Conservation (phyloP, 1,140 invertebrate genomes). For the Mercenaria mercenaria region DNA sequence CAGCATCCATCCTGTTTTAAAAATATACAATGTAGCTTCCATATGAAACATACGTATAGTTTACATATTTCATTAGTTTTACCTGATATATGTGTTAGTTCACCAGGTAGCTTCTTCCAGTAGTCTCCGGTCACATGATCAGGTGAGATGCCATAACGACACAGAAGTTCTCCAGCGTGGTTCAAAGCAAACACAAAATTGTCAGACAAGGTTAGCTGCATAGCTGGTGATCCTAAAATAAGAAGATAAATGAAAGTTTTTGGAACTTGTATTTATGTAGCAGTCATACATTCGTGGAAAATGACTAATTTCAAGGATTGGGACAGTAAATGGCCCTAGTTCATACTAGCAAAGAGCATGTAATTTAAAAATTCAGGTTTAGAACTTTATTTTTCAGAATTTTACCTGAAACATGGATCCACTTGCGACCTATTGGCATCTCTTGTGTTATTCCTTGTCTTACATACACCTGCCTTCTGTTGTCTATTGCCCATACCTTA, state of each 20-base stretch:
- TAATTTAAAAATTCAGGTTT: too few relatives aligned
- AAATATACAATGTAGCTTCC: too few relatives aligned
- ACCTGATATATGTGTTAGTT: conserved; percentile 86
- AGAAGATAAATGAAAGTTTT: too few relatives aligned
- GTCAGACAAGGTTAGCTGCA: conserved; percentile 87
- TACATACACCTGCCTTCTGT: conserved; percentile 87
- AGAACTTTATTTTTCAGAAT: too few relatives aligned
- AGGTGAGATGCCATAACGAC: conserved; percentile 86
- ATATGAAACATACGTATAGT: too few relatives aligned
- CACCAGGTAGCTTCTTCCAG: conserved; percentile 88
- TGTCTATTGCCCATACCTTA: conserved; percentile 88
- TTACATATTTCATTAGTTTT: too few relatives aligned
- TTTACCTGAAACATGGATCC: conserved; percentile 87
- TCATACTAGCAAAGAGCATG: too few relatives aligned
- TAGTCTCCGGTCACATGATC: conserved; percentile 88
- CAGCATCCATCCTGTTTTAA: too few relatives aligned
- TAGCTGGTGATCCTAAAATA: conserved; percentile 86
- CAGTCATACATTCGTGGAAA: too few relatives aligned
- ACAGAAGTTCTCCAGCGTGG: conserved; percentile 86
- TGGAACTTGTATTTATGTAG: not conserved
- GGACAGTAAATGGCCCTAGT: too few relatives aligned
- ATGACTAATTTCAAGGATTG: too few relatives aligned
- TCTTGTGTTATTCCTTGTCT: conserved; percentile 87
- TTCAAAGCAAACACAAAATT: conserved; percentile 87
- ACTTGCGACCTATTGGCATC: conserved; percentile 87